Base-by-base conservation (phyloP, 1,140 invertebrate genomes). In the Drosophila malerkotliana region DNA sequence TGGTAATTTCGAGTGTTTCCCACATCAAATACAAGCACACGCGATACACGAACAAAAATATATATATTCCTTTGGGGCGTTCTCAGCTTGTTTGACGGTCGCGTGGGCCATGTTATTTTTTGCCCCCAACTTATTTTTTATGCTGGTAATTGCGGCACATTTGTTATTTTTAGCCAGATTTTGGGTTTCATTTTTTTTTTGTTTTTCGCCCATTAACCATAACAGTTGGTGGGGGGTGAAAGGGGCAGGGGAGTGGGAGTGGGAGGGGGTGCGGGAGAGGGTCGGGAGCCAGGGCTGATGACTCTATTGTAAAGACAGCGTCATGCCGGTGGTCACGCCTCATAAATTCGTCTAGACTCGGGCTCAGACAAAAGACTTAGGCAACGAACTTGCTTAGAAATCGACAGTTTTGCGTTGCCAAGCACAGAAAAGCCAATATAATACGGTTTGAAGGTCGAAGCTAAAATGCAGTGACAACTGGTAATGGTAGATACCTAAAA, bases 1-100 rank as follows among this genome's bases (percentile, higher is more conserved):
- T 72, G 80, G 77, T 67, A 71, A 87, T 87, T 88, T 85, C 75
- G 82, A 85, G 78, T 85, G 73, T 87, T 87, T 85, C 81, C 82
- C 82, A 87, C 82, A 85, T 75, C 60, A 61, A 77, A 53, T 52
- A 34, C 54, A 56, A 39, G 58, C 54, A 71, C 32, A 60, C 32
- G 21, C 18, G 26, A 15, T 18, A 53, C 60, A 54, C 3, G 45
- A 67, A 24, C 3, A 41, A 18, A 44, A 44, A 44, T 18, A 18
- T 12, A 10, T 37, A 18, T 55, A 54, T 73, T 60, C 51, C 60
- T 75, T 53, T 79, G 82, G 83, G 80, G 79, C 80, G 80, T 71
- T 72, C 67, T 69, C 66, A 41, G 69, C 44, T 67, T 37, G 54
- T 60, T 80, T 53, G 55, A 58, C 57, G 59, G 75, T 87, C 82